Evolutionary conservation across 2,888 invertebrate genomes (phyloP).

Genomic region (Tetragnatha montana): DNA sequence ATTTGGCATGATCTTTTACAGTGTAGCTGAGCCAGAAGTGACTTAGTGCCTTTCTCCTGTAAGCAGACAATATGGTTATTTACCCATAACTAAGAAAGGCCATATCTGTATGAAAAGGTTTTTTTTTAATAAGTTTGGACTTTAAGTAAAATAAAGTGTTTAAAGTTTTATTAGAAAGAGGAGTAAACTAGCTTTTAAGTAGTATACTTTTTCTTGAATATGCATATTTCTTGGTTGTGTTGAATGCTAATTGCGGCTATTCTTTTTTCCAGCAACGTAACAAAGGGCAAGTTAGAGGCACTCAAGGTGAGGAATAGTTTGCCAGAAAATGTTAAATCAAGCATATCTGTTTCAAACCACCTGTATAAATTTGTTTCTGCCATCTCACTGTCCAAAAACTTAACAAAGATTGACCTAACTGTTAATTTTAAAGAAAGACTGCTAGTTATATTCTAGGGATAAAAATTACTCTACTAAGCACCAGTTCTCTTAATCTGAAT

Average conservation of each 20-base stretch:
- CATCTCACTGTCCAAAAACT: conserved; percentile 63
- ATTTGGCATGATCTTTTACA: too few relatives aligned
- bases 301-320: conserved; percentile 83
- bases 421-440: conserved; percentile 48
- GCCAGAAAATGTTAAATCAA: conserved; percentile 74
- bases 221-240: too few relatives aligned
- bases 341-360: conserved; percentile 67
- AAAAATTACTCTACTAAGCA: conserved; percentile 41
- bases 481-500: conserved; percentile 52
- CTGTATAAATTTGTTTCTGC: conserved; percentile 67
- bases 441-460: conserved; percentile 56
- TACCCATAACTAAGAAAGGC: too few relatives aligned
- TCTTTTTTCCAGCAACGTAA: conserved; percentile 82
- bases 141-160: too few relatives aligned
- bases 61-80: too few relatives aligned
- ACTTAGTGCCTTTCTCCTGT: too few relatives aligned
- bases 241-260: conserved; percentile 6
- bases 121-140: too few relatives aligned
- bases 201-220: too few relatives aligned
- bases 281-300: conserved; percentile 91
- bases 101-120: too few relatives aligned
- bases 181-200: too few relatives aligned
- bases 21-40: too few relatives aligned
- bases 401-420: conserved; percentile 26
- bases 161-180: too few relatives aligned